Percentiles rank a stretch among this genome's conserved stretches.
phyloP scores from a whole-genome alignment of 2,797 vertebrate species.

The Phataginus tetradactyla region DNA sequence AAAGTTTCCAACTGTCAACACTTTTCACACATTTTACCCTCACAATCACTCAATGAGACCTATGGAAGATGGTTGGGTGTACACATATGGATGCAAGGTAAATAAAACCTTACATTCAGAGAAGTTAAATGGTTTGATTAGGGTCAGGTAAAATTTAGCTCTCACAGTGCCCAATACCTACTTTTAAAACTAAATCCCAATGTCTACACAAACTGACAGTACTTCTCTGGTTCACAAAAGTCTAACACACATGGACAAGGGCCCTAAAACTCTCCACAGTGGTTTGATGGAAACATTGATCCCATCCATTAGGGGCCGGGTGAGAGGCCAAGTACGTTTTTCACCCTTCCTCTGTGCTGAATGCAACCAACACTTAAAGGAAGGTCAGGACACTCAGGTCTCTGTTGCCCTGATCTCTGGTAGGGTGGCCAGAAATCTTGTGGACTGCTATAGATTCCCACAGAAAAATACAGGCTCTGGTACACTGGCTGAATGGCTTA shows the following conservation, averaged over 20 bases:
- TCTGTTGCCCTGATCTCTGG: background rate
- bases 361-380: background rate
- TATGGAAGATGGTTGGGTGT: background rate
- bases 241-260: background rate
- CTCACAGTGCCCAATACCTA: background rate
- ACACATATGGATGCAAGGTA: slow-evolving; percentile 13
- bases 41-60: slow-evolving; percentile 8
- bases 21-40: slow-evolving; percentile 54
- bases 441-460: background rate
- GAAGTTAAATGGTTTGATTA: slow-evolving; percentile 14
- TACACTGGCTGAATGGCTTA: background rate
- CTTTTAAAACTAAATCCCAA: background rate
- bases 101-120: slow-evolving; percentile 49
- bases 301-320: background rate
- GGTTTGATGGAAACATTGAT: background rate
- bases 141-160: background rate
- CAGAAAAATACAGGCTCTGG: background rate
- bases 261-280: background rate
- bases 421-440: background rate
- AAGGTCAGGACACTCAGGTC: background rate
- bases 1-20: slow-evolving; percentile 58
- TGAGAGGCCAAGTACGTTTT: background rate
- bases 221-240: background rate
- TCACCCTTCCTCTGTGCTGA: background rate
- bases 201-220: background rate